A percentile compares a stretch with the other conserved stretches of the same genome.
Conservation (phyloP, 2,797 vertebrate species). For the Nyctalus aviator region DNA sequence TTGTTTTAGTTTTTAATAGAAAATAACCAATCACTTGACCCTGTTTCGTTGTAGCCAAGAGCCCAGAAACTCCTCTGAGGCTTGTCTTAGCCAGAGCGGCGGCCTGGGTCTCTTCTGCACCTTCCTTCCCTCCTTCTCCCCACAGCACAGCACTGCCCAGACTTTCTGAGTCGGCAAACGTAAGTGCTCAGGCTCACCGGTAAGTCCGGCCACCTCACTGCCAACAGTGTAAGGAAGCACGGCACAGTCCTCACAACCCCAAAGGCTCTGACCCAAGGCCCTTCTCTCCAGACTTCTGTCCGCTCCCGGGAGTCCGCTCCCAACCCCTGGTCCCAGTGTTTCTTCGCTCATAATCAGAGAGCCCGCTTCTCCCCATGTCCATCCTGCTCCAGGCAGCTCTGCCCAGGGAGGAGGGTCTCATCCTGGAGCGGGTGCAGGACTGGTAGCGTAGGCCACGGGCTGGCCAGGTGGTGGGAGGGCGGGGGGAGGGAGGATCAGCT, state of each 20-base stretch:
- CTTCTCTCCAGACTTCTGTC: neutral
- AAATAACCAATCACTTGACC: neutral
- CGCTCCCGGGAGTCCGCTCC: too few relatives aligned
- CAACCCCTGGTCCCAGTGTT: neutral
- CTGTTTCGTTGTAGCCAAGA: neutral
- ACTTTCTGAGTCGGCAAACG: neutral
- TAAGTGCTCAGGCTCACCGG: neutral
- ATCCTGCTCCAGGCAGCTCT: neutral
- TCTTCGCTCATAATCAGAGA: neutral
- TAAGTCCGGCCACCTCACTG: neutral
- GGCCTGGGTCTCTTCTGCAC: neutral
- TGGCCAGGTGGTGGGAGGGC: neutral
- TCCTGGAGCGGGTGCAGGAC: too few relatives aligned
- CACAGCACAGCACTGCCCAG: accelerated
- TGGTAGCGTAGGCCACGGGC: neutral
- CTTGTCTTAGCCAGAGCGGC: accelerated
- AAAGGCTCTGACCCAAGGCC: accelerated
- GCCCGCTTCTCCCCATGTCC: neutral
- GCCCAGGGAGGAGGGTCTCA: neutral
- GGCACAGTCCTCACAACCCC: neutral
- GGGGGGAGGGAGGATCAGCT: neutral
- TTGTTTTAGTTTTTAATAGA: neutral
- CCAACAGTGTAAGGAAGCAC: too few relatives aligned
- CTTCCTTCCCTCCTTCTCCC: neutral
- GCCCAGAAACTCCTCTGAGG: neutral